Conservation (phyloP, 2,113 vertebrate genomes). For the Candoia aspera region DNA sequence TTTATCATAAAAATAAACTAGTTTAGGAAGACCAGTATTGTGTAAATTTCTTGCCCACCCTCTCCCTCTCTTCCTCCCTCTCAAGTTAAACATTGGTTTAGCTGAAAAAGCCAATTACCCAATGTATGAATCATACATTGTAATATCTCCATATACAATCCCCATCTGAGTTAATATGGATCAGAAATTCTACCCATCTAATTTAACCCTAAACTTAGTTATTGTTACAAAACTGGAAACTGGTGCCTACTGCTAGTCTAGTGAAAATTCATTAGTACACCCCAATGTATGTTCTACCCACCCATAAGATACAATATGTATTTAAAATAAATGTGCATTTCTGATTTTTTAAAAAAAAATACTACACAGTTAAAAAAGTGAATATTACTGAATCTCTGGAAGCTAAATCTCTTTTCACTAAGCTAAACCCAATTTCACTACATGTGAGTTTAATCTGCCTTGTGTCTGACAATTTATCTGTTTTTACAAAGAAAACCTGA, state of each 20-base stretch:
- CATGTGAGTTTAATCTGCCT: neutral
- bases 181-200: neutral
- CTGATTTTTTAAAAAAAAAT: conserved; percentile 38
- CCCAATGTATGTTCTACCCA: neutral
- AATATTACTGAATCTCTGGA: conserved; percentile 62
- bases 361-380: conserved; percentile 39
- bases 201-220: neutral
- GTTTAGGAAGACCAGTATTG: neutral
- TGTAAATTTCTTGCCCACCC: neutral
- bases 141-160: neutral
- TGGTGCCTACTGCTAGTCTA: neutral
- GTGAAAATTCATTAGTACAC: neutral
- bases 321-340: conserved; percentile 64
- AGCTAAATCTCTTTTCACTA: neutral
- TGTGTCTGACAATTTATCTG: neutral
- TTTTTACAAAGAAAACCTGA: conserved; percentile 4
- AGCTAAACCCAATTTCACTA: neutral
- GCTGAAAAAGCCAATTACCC: too few relatives aligned
- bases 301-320: neutral
- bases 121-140: neutral
- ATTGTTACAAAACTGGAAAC: neutral
- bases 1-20: neutral
- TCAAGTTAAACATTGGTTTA: too few relatives aligned
- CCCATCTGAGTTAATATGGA: neutral
- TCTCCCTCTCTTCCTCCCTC: neutral